Percentiles rank a stretch among this genome's conserved stretches.
Evolutionary conservation across 2,797 vertebrate species (phyloP).

Genomic region (Sebastes paucispinis): DNA sequence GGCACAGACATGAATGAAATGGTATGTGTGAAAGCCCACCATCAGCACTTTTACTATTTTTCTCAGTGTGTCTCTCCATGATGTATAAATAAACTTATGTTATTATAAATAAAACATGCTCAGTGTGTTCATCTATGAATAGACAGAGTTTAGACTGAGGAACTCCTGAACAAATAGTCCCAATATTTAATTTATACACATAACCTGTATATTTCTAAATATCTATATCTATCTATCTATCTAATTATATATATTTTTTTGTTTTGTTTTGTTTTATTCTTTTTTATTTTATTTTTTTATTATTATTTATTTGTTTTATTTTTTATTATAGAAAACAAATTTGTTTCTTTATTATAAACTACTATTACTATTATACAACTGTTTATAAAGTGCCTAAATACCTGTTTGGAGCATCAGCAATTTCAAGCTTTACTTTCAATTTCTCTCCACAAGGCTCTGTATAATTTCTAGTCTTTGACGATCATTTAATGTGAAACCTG

Average conservation of each 20-base stretch:
- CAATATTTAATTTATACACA: neutral
- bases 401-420: neutral
- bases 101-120: neutral
- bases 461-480: neutral
- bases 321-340: neutral
- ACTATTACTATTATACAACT: neutral
- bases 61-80: accelerated
- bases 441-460: neutral
- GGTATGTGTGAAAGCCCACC: too few species aligned
- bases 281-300: neutral
- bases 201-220: too few species aligned
- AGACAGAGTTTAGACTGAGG: neutral
- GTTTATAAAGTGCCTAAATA: neutral
- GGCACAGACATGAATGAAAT: neutral
- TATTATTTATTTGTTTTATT: neutral
- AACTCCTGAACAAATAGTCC: slow-evolving; percentile 19
- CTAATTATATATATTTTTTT: too few species aligned
- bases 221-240: too few species aligned
- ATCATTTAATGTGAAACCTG: neutral
- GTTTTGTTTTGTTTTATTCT: too few species aligned
- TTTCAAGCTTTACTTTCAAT: neutral
- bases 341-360: neutral
- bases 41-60: neutral
- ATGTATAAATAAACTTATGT: neutral
- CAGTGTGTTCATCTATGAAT: neutral